Evolutionary conservation across 2,888 invertebrate genomes (phyloP), one percentile per base, ranked within the genome.

Genomic region (Exocentrus adspersus): DNA sequence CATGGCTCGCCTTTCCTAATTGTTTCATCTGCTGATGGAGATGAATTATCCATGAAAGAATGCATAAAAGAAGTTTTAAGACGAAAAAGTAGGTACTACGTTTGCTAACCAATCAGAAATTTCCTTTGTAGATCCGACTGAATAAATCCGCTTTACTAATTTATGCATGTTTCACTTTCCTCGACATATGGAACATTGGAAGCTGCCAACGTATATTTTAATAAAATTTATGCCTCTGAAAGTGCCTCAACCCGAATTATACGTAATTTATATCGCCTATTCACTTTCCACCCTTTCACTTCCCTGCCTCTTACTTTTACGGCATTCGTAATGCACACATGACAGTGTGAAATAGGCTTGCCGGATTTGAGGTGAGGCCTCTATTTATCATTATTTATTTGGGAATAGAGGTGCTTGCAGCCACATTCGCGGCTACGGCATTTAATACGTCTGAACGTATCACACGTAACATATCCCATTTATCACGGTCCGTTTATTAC

Each of bases 401-500:
- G 53, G 58, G 58, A 32, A 53, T 28, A 61, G 63, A 54, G 56
- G 63, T 42, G 57, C 63, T 61, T 21, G 46, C 28, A 52, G 60
- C 45, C 56, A 62, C 58, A 63, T 63, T 60, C 58, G 43, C 48
- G 46, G 65, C 59, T 51, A 54, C 41, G 56, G 12, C 66, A 61
- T 64, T 70, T 64, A 68, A 70, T 68, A 66, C 66, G 30, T 57
- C 57, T 45, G 14, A 54, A 54, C 43, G 24, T 62, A 63, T 43
- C 60, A 54, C 32, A 50, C 37, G 41, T 53, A 52, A 61, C 62
- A 48, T 62, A 14, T 19, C 30, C 37, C 65, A 65, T 68, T 68
- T 69, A 71, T 71, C 69, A 69, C 64, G 65, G 58, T 58, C 58
- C 45, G 64, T 62, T 64, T 66, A 65, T 67, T 60, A 65, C 61